Percentiles rank a stretch among this genome's conserved stretches.
These are phyloP conservation scores for Halichoerus grypus DNA, from an alignment of 2,113 vertebrate genomes.

Conservation along the genomic window DNA sequence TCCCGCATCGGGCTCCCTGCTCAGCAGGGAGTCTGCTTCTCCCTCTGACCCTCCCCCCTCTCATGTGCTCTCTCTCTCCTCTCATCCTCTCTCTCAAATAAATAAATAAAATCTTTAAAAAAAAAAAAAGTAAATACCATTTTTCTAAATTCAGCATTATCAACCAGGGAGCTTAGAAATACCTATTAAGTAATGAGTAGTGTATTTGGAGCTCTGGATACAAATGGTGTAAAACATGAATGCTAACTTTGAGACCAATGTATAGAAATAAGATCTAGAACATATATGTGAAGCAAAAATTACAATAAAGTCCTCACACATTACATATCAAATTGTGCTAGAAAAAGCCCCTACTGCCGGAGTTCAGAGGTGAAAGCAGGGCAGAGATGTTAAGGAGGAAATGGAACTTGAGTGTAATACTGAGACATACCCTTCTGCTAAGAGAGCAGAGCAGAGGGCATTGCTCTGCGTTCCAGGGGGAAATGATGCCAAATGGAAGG, in stretches of 20 bases:
- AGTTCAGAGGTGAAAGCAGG: background rate
- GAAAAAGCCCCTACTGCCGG: background rate
- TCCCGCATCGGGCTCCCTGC: too few species aligned
- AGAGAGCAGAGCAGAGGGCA: background rate
- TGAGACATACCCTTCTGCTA: background rate
- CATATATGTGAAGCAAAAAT: background rate
- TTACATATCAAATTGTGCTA: background rate
- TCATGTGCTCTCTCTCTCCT: too few species aligned
- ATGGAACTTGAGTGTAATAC: background rate
- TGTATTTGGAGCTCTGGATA: background rate
- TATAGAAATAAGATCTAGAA: background rate
- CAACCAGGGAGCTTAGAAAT: background rate
- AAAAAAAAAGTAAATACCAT: background rate
- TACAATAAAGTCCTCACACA: background rate
- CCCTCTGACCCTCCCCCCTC: too few species aligned
- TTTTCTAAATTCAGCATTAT: conserved; percentile 8
- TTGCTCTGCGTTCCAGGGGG: background rate
- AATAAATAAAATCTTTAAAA: too few species aligned
- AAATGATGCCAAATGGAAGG: background rate
- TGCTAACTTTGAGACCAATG: background rate
- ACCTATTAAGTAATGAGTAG: background rate
- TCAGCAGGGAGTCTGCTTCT: too few species aligned
- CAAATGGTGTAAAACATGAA: background rate
- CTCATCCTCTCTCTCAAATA: too few species aligned
- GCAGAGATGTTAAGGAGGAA: background rate